Conservation (phyloP, 2,888 invertebrate species). For the Dicyrtomina minuta region DNA sequence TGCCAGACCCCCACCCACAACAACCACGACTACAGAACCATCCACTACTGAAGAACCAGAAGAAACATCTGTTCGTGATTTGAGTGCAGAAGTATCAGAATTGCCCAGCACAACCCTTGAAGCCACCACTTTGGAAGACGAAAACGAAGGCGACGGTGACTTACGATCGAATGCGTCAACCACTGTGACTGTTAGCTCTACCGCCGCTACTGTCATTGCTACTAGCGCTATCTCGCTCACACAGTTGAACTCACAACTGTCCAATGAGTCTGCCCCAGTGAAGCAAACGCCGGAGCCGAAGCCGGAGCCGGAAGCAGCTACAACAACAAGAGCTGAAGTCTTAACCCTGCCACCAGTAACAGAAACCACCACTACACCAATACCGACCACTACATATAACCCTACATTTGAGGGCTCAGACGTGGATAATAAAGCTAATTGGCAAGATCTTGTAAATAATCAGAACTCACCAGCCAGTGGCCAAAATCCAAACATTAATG, state of each 20-base stretch:
- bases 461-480: not conserved
- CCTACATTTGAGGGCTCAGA: not conserved
- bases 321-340: not conserved
- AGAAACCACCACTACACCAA: not conserved
- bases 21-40: not conserved
- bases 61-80: not conserved
- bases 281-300: not conserved
- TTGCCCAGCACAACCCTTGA: not conserved
- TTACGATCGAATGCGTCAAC: not conserved
- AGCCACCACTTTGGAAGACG: not conserved
- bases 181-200: not conserved
- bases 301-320: not conserved
- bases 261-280: not conserved
- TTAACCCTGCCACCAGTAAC: not conserved
- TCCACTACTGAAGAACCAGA: not conserved
- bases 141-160: not conserved
- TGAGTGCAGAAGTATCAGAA: not conserved
- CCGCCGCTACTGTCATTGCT: not conserved
- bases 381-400: not conserved
- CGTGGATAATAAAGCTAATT: constrained; percentile 27
- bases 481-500: not conserved
- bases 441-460: constrained; percentile 2
- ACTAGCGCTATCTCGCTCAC: too few relatives aligned
- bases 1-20: not conserved
- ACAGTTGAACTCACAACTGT: not conserved